Conservation (phyloP, 2,113 vertebrate genomes). For the Gymnarchus niloticus region DNA sequence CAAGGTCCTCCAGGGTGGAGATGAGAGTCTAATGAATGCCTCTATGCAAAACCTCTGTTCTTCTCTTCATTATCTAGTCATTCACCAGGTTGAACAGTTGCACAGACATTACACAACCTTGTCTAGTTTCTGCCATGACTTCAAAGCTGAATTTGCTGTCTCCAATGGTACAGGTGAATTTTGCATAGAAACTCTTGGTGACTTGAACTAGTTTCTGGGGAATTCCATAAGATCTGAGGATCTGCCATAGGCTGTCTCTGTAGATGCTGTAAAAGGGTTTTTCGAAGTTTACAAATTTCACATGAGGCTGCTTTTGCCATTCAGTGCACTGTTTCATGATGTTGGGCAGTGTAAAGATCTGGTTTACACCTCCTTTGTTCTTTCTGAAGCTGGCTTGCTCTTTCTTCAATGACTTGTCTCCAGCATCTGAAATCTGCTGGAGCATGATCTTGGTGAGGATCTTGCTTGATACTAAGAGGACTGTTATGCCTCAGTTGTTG, state of each 20-base stretch:
- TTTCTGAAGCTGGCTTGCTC: conserved; percentile 4
- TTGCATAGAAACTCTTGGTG: neutral
- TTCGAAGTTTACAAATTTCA: neutral
- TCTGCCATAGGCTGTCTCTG: neutral
- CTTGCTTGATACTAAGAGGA: neutral
- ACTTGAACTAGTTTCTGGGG: neutral
- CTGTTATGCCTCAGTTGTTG: conserved; percentile 5
- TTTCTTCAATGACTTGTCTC: neutral
- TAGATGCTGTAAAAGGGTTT: conserved; percentile 8
- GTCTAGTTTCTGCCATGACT: neutral
- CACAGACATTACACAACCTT: neutral
- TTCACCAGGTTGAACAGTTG: neutral
- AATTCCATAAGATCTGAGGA: neutral
- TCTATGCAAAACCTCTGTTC: neutral
- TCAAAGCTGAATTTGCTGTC: neutral
- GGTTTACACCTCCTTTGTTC: neutral
- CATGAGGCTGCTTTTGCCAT: neutral
- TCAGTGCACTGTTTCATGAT: neutral
- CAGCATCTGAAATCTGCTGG: neutral
- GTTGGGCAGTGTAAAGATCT: conserved; percentile 1
- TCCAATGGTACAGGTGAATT: neutral
- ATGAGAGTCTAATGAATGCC: neutral
- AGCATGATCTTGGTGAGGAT: neutral
- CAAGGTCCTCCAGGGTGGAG: neutral
- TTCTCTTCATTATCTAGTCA: neutral